Base-by-base conservation (phyloP, 1,140 invertebrate species). In the Anastrepha ludens region DNA sequence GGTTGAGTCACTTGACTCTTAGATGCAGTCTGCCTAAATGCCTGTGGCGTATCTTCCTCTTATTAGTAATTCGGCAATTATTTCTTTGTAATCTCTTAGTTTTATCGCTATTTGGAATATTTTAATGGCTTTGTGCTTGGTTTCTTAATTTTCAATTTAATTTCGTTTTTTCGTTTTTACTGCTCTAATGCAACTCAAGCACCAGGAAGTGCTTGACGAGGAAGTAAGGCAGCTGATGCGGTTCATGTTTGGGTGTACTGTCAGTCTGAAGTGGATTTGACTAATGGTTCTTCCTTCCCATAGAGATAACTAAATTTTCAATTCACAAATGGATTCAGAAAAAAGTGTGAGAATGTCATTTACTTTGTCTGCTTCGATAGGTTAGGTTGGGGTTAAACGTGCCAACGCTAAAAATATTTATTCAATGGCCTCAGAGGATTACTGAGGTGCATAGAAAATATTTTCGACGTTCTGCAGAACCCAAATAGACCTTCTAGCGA, bases 51-150 rank as follows among this genome's bases (percentile, higher is more conserved):
- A 8, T 55, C 50, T 11, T 11, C 50, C 11, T 55, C 50, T 11
- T 78, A 55, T 78, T 78, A 78, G 47, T 44, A 78, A 78, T 78
- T 55, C 17, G 74, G 39, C 74, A 44, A 78, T 78, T 15, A 78
- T 78, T 78, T 50, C 74, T 78, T 78, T 78, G 7, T 78, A 78
- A 55, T 78, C 74, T 78, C 39, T n/a, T 55, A 78, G 15, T 78
- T 78, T 78, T 78, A 78, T 78, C 74, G 7, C 74, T 8, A 3
- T 55, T 6, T 55, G 44, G 2, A 50, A 39, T 50, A 47, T 78
- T 78, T 78, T 78, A 70, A 70, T 70, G 67, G 67, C 15, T 78
- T 78, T 78, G 7, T 78, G 64, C 39, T 15, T 78, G 17, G 47
- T 78, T 47, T 8, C 29, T 67, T 8, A 3, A 29, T 67, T 39